phyloP scores from a whole-genome alignment of 2,888 invertebrate genomes.

The Drosophila conformis region DNA sequence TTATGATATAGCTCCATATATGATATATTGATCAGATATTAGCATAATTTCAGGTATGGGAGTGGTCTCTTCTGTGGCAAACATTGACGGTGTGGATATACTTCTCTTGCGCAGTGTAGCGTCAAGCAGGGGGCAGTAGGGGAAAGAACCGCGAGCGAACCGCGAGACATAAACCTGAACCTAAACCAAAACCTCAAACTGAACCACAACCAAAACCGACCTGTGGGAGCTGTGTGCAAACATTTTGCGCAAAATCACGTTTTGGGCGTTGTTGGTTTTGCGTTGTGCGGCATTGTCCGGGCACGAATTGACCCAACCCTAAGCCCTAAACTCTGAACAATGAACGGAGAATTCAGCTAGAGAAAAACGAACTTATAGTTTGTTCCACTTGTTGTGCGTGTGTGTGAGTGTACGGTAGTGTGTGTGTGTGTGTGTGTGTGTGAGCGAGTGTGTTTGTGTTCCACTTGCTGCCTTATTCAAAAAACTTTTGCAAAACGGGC shows the following conservation, averaged over 20 bases:
- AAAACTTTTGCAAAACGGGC: constrained; percentile 50
- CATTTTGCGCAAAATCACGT: constrained; percentile 74
- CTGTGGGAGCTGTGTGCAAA: constrained; percentile 56
- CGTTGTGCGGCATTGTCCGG: constrained; percentile 27
- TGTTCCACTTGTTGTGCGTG: constrained; percentile 60
- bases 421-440: constrained; percentile 18
- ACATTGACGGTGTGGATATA: too few relatives aligned
- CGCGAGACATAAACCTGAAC: constrained; percentile 35
- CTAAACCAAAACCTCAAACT: constrained; percentile 23
- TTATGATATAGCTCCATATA: not conserved
- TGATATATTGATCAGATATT: too few relatives aligned
- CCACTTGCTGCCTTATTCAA: constrained; percentile 35
- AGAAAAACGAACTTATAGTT: constrained; percentile 72
- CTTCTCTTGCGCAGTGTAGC: not conserved
- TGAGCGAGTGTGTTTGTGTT: constrained; percentile 15
- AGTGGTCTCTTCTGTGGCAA: too few relatives aligned
- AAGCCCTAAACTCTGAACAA: constrained; percentile 25
- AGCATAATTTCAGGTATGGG: too few relatives aligned
- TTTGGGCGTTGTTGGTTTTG: constrained; percentile 75
- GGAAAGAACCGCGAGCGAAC: constrained; percentile 7
- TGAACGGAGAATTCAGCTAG: constrained; percentile 39
- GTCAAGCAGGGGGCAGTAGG: not conserved
- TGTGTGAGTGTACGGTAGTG: not conserved
- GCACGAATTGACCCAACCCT: constrained; percentile 54
- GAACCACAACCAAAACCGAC: constrained; percentile 47